Conservation (phyloP, 2,888 invertebrate genomes). For the Brachycybe producta region DNA sequence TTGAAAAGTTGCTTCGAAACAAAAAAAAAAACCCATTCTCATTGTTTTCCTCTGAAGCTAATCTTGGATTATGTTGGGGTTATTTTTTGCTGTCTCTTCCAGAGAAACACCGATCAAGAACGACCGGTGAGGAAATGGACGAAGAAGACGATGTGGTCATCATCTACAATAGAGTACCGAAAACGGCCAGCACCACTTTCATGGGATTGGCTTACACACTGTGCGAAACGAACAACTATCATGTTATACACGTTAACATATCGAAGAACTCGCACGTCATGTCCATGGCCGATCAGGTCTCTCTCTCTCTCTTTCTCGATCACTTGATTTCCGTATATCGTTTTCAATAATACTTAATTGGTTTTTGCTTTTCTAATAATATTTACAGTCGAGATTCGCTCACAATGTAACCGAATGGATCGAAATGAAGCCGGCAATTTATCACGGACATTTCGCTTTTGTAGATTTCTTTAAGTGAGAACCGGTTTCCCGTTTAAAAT, state of each 20-base stretch:
- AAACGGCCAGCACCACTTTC: constrained; percentile 93
- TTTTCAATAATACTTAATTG: neutral
- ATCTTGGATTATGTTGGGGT: too few relatives aligned
- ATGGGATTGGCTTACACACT: constrained; percentile 80
- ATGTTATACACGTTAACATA: constrained; percentile 87
- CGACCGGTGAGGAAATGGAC: too few relatives aligned
- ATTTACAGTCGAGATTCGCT: constrained; percentile 54
- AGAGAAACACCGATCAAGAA: too few relatives aligned
- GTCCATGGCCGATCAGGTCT: constrained; percentile 74
- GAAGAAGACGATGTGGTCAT: constrained; percentile 41
- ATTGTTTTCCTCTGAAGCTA: too few relatives aligned
- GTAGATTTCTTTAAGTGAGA: constrained; percentile 82
- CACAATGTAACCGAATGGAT: constrained; percentile 83
- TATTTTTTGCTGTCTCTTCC: too few relatives aligned
- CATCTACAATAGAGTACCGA: constrained; percentile 91
- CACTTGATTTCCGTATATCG: neutral
- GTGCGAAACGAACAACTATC: constrained; percentile 58
- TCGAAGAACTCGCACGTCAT: constrained; percentile 92
- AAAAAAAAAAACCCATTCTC: too few relatives aligned
- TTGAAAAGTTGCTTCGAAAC: too few relatives aligned
- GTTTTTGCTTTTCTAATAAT: constrained; percentile 1
- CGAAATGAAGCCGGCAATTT: constrained; percentile 80
- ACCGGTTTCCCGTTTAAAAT: neutral
- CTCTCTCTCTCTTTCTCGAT: neutral
- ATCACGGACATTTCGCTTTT: constrained; percentile 96